Base-by-base conservation (phyloP, 2,113 vertebrate genomes). In the Seriola aureovittata region DNA sequence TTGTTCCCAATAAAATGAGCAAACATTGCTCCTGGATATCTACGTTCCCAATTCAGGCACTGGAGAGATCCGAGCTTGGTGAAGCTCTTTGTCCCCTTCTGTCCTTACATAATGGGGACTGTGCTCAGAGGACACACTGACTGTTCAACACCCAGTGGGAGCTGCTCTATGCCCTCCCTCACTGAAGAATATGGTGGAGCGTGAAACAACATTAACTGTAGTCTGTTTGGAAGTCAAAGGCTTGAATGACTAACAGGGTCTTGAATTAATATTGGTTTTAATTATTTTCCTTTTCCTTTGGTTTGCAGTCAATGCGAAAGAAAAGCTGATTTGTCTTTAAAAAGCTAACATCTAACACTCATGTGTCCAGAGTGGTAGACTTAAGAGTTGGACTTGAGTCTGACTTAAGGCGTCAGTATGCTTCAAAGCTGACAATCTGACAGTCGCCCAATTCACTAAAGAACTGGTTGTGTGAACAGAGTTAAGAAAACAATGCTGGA, bases 1-100 rank as follows among this genome's bases (percentile, higher is more conserved):
- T 48, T 4, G 42, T 80, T 68, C 62, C 50, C 73, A 66, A 17
- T 81, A 83, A 78, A 75, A 71, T 66, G 84, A 78, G 80, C 75
- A 88, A 90, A 91, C 46, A 82, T 63, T 58, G 89, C 93, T 77
- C 3, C 62, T 57, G 71, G 90, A 67, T 75, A 86, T 77, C 66
- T 71, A 58, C 1, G 82, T 63, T 91, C 90, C 71, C 86, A 62
- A 90, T 91, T 75, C 58, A 60, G 78, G 52, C 74, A 71, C 80
- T 12, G 21, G 64, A 79, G 91, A 78, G 40, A 82, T 36, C 32
- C 6, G 5, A 67, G 77, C 63, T 66, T 36, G 69, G 50, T 66
- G 21, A 75, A 32, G 62, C 44, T 55, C 59, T 66, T 12, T 75
- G 80, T 79, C 70, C 82, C 54, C 38, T 19, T 77, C 84, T 84